Evolutionary conservation across 2,113 vertebrate genomes (phyloP).

Genomic region (Heteronetta atricapilla): DNA sequence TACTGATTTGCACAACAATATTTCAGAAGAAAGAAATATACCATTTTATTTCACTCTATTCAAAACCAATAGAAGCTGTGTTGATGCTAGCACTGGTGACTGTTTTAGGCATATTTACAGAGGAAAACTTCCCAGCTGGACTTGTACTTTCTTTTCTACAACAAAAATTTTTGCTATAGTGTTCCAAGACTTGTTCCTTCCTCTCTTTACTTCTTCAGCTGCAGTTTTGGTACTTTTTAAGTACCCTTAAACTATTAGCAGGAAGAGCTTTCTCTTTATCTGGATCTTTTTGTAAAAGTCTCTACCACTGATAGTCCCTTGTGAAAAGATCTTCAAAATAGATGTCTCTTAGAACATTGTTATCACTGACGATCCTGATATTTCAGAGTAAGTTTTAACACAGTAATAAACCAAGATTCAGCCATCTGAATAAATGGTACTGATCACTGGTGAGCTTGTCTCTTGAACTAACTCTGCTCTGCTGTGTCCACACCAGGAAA

Average conservation of each 20-base stretch:
- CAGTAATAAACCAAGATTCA: not conserved
- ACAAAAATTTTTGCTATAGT: not conserved
- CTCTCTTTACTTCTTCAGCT: not conserved
- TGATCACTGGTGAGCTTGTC: not conserved
- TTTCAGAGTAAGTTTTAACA: not conserved
- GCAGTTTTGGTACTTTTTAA: not conserved
- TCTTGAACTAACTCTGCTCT: not conserved
- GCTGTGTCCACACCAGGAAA: not conserved
- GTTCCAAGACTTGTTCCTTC: not conserved
- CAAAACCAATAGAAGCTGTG: not conserved
- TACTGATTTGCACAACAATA: not conserved
- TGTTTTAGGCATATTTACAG: not conserved
- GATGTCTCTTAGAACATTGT: not conserved
- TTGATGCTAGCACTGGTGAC: not conserved
- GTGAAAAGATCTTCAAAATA: not conserved
- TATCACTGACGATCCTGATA: not conserved
- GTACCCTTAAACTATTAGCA: not conserved
- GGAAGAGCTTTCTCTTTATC: not conserved
- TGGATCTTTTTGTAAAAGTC: not conserved
- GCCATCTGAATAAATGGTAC: not conserved
- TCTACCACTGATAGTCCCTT: not conserved
- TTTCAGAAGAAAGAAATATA: not conserved
- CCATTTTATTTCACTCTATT: not conserved
- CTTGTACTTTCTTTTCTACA: accelerated
- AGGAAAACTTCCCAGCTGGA: not conserved